phyloP scores from a whole-genome alignment of 2,797 vertebrate species.

The Myripristis murdjan region DNA sequence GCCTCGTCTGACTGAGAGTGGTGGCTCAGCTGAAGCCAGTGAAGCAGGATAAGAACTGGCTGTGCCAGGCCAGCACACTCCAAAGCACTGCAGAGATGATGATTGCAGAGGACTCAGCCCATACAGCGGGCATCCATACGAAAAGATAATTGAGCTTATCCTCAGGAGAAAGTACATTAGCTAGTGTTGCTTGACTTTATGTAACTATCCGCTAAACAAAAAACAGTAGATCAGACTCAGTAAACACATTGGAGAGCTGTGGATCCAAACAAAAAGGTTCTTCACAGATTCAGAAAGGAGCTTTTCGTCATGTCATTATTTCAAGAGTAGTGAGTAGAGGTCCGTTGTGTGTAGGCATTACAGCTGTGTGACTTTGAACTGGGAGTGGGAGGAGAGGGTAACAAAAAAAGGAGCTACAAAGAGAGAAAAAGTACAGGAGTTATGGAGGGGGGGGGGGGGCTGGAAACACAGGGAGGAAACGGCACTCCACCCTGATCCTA shows the following conservation, averaged over 20 bases:
- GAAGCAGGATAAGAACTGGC: constrained; percentile 73
- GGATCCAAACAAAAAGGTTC: constrained; percentile 35
- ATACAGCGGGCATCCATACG: constrained; percentile 53
- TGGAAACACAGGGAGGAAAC: constrained; percentile 87
- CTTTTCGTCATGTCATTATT: constrained; percentile 34
- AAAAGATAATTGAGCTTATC: constrained; percentile 48
- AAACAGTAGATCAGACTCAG: constrained; percentile 30
- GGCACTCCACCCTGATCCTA: constrained; percentile 84
- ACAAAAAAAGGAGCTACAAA: constrained; percentile 57
- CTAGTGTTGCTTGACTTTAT: no score
- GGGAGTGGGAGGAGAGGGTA: constrained; percentile 51
- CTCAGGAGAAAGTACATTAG: constrained; percentile 18
- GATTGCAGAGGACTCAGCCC: constrained; percentile 54
- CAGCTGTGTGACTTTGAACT: constrained; percentile 51
- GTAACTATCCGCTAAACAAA: constrained; percentile 7
- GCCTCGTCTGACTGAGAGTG: constrained; percentile 49
- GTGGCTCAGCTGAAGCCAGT: constrained; percentile 75
- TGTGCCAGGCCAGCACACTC: constrained; percentile 68
- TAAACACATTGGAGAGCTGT: constrained; percentile 25
- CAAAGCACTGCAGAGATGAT: constrained; percentile 65
- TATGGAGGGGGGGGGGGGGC: constrained; percentile 28
- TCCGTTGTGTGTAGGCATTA: constrained; percentile 58
- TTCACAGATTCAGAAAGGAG: constrained; percentile 44
- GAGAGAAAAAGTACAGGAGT: constrained; percentile 65
- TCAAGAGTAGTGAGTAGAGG: constrained; percentile 48